Evolutionary conservation across 2,888 invertebrate species (phyloP).

Genomic region (Apamea crenata): DNA sequence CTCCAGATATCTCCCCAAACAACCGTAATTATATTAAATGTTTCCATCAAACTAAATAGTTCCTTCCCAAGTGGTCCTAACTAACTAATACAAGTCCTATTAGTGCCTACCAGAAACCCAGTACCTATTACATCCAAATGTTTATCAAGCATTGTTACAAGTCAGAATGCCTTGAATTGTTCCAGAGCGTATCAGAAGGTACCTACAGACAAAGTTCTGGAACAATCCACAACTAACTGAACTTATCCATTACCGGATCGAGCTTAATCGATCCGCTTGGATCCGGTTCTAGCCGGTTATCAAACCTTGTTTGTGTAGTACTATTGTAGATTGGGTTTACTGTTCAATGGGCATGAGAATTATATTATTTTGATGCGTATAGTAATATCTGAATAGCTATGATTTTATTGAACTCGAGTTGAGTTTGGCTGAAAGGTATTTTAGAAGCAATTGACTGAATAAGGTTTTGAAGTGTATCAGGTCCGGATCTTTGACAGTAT

Average conservation of each 20-base stretch:
- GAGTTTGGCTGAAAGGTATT: neutral
- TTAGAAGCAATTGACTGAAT: neutral
- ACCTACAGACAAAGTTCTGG: slow-evolving; percentile 65
- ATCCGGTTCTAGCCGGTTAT: slow-evolving; percentile 52
- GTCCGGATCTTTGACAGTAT: neutral
- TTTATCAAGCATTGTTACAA: slow-evolving; percentile 60
- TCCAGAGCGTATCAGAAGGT: slow-evolving; percentile 59
- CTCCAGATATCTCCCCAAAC: neutral
- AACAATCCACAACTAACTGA: slow-evolving; percentile 77
- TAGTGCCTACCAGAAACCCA: slow-evolving; percentile 19
- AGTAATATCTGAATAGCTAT: neutral
- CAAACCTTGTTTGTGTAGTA: slow-evolving; percentile 52
- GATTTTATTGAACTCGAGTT: neutral
- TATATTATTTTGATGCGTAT: neutral
- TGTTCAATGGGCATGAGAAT: slow-evolving; percentile 26
- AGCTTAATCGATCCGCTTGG: slow-evolving; percentile 73
- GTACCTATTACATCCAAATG: slow-evolving; percentile 30
- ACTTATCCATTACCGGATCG: slow-evolving; percentile 78
- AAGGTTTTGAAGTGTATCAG: neutral
- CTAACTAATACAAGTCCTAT: slow-evolving; percentile 21
- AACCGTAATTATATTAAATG: slow-evolving; percentile 3
- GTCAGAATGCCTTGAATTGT: slow-evolving; percentile 69
- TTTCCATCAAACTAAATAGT: slow-evolving; percentile 16
- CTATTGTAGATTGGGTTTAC: slow-evolving; percentile 41
- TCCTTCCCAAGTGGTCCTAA: slow-evolving; percentile 6